A percentile compares a stretch with the other conserved stretches of the same genome.
Conservation (phyloP, 2,888 invertebrate species). For the Drosophila affinis region DNA sequence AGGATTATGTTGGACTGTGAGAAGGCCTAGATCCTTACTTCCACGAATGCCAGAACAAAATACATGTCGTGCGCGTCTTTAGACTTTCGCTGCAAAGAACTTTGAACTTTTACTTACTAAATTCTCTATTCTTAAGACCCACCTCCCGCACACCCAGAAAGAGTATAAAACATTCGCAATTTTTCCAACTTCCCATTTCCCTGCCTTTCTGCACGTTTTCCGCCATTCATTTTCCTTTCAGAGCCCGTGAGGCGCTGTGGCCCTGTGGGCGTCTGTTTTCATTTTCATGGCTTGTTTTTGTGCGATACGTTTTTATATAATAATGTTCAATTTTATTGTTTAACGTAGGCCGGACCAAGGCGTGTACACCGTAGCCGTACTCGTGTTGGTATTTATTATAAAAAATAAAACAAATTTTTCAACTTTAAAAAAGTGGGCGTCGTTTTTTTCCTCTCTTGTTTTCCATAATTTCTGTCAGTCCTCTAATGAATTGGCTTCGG, state of each 20-base stretch:
- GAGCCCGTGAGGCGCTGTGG: constrained; percentile 18
- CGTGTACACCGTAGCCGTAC: constrained; percentile 26
- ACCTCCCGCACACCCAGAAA: no score
- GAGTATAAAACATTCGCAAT: no score
- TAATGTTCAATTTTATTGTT: constrained; percentile 48
- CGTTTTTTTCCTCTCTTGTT: constrained; percentile 12
- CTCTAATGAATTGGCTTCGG: constrained; percentile 36
- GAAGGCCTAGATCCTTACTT: no score
- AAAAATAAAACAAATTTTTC: constrained; percentile 12
- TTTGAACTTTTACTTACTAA: no score
- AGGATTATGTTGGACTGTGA: no score
- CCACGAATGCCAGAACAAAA: no score
- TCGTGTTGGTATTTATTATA: constrained; percentile 36
- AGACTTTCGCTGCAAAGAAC: no score
- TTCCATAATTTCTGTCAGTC: constrained; percentile 42
- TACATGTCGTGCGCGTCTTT: no score
- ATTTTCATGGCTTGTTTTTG: constrained; percentile 36
- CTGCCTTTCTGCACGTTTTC: constrained; percentile 40
- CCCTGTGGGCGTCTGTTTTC: constrained; percentile 45
- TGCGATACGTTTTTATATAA: constrained; percentile 37
- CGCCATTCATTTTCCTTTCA: not conserved
- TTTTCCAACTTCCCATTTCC: constrained; percentile 8
- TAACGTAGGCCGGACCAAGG: constrained; percentile 29
- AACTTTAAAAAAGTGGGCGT: constrained; percentile 44
- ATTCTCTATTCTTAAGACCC: no score